Conservation (phyloP, 2,888 invertebrate species). For the Lycia hirtaria region DNA sequence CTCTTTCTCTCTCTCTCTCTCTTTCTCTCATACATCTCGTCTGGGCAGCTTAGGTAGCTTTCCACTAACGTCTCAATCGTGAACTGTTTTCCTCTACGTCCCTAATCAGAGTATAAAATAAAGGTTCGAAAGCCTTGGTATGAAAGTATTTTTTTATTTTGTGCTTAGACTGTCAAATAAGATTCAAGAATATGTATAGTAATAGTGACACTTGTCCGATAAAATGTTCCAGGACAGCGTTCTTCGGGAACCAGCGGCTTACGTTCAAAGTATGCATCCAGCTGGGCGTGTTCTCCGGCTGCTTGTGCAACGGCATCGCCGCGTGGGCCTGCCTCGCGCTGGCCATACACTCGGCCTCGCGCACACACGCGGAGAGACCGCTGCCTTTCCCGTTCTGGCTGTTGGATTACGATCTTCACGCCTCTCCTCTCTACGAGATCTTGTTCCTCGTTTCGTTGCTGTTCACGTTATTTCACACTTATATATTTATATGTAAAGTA, state of each 20-base stretch:
- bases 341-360: background rate
- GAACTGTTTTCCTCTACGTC: too few relatives aligned
- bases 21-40: too few relatives aligned
- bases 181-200: too few relatives aligned
- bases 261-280: constrained; percentile 27
- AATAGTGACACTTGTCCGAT: too few relatives aligned
- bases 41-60: too few relatives aligned
- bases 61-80: too few relatives aligned
- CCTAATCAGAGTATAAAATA: too few relatives aligned
- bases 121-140: too few relatives aligned
- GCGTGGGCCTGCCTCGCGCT: constrained; percentile 14
- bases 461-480: constrained; percentile 16
- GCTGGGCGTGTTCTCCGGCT: constrained; percentile 8
- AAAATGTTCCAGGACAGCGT: constrained; percentile 25
- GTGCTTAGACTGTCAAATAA: too few relatives aligned
- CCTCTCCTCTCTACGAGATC: constrained; percentile 22
- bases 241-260: constrained; percentile 25
- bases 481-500: constrained; percentile 29
- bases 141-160: too few relatives aligned
- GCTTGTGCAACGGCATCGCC: constrained; percentile 13
- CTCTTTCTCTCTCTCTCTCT: too few relatives aligned
- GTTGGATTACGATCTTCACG: constrained; percentile 8
- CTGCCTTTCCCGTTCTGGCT: constrained; percentile 29
- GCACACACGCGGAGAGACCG: constrained; percentile 8
- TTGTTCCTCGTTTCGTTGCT: constrained; percentile 8